These are phyloP conservation scores for Rhagophthalmus giganteus DNA, from an alignment of 2,888 invertebrate species.

Conservation along the genomic window DNA sequence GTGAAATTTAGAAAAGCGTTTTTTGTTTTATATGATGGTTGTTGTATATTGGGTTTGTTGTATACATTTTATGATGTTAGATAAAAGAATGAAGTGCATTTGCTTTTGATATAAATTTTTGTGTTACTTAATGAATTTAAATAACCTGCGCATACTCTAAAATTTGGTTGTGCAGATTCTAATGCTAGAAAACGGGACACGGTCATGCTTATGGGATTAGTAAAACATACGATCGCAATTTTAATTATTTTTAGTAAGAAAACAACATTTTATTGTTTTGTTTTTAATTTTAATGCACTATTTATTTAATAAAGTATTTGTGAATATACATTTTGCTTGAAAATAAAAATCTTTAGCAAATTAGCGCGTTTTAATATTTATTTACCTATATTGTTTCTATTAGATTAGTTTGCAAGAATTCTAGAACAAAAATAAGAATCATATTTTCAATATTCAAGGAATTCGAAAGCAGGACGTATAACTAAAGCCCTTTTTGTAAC, in stretches of 20 bases:
- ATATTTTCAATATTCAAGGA: too few species aligned
- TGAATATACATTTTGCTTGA: constrained; percentile 20
- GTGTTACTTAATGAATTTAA: constrained; percentile 7
- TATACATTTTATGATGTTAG: constrained; percentile 20
- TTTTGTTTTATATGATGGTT: constrained; percentile 10
- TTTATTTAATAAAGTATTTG: constrained; percentile 23
- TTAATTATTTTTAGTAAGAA: background rate
- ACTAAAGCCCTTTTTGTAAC: too few species aligned
- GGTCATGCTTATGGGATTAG: background rate
- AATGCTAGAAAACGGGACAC: background rate
- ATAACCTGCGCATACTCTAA: background rate
- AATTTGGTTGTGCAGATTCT: background rate
- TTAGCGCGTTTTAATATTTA: too few species aligned
- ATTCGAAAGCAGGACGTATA: too few species aligned
- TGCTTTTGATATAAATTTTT: constrained; percentile 13
- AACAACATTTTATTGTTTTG: constrained; percentile 14
- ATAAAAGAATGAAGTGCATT: constrained; percentile 5
- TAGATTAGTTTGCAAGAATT: too few species aligned
- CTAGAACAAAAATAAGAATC: too few species aligned
- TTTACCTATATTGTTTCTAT: too few species aligned
- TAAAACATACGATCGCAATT: constrained; percentile 1
- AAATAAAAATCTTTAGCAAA: too few species aligned
- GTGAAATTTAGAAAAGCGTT: constrained; percentile 4
- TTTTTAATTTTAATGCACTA: constrained; percentile 21
- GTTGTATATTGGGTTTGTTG: constrained; percentile 22